Evolutionary conservation across 2,113 vertebrate genomes (phyloP).

Genomic region (Pardalotus punctatus): DNA sequence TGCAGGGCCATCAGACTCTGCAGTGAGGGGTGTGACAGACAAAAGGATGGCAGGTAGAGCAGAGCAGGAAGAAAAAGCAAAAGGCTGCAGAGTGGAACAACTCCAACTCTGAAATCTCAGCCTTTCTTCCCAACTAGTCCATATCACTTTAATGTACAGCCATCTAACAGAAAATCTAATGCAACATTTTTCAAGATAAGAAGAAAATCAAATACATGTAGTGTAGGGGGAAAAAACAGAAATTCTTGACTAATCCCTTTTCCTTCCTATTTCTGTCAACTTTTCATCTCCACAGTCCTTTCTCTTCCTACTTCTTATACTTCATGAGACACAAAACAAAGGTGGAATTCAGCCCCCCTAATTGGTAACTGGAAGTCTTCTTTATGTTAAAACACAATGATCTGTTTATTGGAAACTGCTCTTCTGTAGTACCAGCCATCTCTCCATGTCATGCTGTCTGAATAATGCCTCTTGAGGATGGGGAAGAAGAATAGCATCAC

Average conservation of each 20-base stretch:
- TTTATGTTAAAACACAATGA: slow-evolving; percentile 38
- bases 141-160: neutral
- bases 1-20: neutral
- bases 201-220: neutral
- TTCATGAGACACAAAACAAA: neutral
- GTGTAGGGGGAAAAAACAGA: neutral
- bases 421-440: slow-evolving; percentile 30
- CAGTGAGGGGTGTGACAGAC: neutral
- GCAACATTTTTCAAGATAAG: neutral
- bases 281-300: neutral
- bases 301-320: neutral
- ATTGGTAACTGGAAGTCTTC: slow-evolving; percentile 25
- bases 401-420: slow-evolving; percentile 47
- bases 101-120: neutral
- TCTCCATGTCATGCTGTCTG: slow-evolving; percentile 21
- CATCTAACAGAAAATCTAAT: neutral
- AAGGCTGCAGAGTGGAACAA: neutral
- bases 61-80: neutral
- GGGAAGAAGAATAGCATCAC: neutral
- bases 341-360: neutral
- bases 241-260: neutral
- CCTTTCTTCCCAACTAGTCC: neutral
- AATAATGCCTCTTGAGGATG: slow-evolving; percentile 43
- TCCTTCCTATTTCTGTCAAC: neutral
- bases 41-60: neutral